A percentile compares a stretch with the other conserved stretches of the same genome.
phyloP scores from a whole-genome alignment of 2,797 vertebrate genomes.

The Sebastes cheni region DNA sequence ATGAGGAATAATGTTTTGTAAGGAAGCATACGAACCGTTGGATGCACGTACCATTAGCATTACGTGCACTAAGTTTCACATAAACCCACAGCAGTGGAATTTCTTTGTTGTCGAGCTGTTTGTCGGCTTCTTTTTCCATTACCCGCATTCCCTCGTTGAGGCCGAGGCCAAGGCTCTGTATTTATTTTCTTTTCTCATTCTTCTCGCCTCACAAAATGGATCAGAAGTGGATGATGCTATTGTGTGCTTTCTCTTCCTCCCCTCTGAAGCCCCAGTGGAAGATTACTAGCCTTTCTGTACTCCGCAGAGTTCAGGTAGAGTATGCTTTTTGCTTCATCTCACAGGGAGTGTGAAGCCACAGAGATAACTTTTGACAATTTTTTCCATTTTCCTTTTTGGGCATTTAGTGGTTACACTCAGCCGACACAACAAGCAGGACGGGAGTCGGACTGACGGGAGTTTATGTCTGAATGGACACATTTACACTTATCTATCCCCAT shows the following conservation, averaged over 20 bases:
- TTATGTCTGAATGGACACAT: conserved; percentile 25
- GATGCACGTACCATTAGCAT: neutral
- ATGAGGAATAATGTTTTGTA: too few relatives aligned
- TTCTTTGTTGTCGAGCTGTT: conserved; percentile 12
- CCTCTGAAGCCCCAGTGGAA: conserved; percentile 34
- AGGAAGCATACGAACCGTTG: too few relatives aligned
- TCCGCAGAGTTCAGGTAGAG: conserved; percentile 43
- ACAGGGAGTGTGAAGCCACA: conserved; percentile 14
- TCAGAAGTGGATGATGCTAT: conserved; percentile 64
- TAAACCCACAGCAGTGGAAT: neutral
- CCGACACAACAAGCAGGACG: conserved; percentile 26
- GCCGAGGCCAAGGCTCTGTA: conserved; percentile 23
- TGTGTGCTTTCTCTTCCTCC: conserved; percentile 49
- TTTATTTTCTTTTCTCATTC: conserved; percentile 61
- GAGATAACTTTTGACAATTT: conserved; percentile 42
- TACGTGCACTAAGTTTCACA: neutral
- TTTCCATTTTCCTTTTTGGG: conserved; percentile 14
- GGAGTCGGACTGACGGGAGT: conserved; percentile 37
- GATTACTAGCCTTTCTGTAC: conserved; percentile 54
- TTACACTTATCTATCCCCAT: conserved; percentile 21
- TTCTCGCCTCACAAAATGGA: conserved; percentile 54
- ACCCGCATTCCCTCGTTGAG: conserved; percentile 7
- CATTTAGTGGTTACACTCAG: conserved; percentile 35
- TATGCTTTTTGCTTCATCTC: conserved; percentile 44
- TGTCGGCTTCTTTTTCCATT: conserved; percentile 31